Conservation (phyloP, 1,140 invertebrate species). For the Coptotermes formosanus region DNA sequence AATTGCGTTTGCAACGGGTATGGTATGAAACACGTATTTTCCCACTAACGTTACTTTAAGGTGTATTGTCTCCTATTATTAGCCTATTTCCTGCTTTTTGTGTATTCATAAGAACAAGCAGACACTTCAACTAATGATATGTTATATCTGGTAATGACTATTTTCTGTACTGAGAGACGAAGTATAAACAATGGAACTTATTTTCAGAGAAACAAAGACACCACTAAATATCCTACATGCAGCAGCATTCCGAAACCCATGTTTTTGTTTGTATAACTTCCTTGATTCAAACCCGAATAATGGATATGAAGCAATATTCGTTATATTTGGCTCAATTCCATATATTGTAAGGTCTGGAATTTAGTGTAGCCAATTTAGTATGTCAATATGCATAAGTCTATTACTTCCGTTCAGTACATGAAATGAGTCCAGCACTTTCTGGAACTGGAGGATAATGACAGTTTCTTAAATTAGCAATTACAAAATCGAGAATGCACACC, state of each 20-base stretch:
- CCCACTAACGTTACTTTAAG: not conserved
- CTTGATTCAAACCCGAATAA: not conserved
- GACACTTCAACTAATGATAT: not conserved
- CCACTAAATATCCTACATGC: not conserved
- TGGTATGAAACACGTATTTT: not conserved
- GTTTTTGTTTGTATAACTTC: not conserved
- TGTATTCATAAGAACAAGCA: not conserved
- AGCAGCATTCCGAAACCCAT: not conserved
- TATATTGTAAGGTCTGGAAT: not conserved
- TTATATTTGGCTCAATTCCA: not conserved
- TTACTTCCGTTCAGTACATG: too few species aligned
- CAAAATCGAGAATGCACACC: too few species aligned
- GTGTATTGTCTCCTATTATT: not conserved
- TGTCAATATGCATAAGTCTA: not conserved
- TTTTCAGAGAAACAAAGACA: not conserved
- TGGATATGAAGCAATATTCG: not conserved
- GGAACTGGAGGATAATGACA: too few species aligned
- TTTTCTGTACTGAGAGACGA: not conserved
- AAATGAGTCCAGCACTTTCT: too few species aligned
- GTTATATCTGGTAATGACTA: not conserved
- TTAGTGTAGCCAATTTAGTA: not conserved
- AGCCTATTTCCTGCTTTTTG: not conserved
- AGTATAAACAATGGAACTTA: not conserved
- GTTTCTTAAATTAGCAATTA: too few species aligned
- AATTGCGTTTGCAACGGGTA: not conserved